phyloP scores from a whole-genome alignment of 2,888 invertebrate species.

The Stomorhina lunata region DNA sequence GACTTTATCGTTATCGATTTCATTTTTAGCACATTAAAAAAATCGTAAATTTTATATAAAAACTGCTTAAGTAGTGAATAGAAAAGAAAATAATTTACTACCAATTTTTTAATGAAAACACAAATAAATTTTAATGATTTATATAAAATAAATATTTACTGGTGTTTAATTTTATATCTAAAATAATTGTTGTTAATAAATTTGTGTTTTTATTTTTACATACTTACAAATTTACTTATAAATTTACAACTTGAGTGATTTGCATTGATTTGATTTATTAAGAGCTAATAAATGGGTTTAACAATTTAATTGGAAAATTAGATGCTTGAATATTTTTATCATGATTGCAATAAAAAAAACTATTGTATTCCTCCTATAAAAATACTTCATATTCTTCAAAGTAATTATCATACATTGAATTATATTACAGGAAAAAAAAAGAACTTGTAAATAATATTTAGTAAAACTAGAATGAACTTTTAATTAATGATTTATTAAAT shows the following conservation, averaged over 20 bases:
- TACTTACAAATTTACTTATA: slow-evolving; percentile 12
- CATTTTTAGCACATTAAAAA: slow-evolving; percentile 28
- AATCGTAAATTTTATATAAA: not conserved
- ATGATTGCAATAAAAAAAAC: too few species aligned
- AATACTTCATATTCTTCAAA: too few species aligned
- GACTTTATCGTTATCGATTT: slow-evolving; percentile 2
- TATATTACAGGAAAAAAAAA: too few species aligned
- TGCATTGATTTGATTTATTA: not conserved
- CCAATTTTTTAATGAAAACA: not conserved
- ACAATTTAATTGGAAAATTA: not conserved
- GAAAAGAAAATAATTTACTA: not conserved
- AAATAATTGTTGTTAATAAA: not conserved
- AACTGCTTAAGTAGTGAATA: not conserved
- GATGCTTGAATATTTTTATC: not conserved
- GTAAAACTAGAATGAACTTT: not conserved
- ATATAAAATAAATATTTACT: not conserved
- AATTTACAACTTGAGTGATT: slow-evolving; percentile 14
- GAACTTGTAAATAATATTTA: too few species aligned
- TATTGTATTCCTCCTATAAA: too few species aligned
- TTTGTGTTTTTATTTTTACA: not conserved
- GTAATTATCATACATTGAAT: too few species aligned
- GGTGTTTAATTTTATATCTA: too few species aligned
- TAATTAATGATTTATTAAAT: not conserved
- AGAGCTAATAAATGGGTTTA: not conserved
- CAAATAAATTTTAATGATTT: slow-evolving; percentile 13